A percentile compares a stretch with the other conserved stretches of the same genome.
These are phyloP conservation scores for Theodoxus fluviatilis DNA, from an alignment of 2,888 invertebrate genomes.

Conservation along the genomic window DNA sequence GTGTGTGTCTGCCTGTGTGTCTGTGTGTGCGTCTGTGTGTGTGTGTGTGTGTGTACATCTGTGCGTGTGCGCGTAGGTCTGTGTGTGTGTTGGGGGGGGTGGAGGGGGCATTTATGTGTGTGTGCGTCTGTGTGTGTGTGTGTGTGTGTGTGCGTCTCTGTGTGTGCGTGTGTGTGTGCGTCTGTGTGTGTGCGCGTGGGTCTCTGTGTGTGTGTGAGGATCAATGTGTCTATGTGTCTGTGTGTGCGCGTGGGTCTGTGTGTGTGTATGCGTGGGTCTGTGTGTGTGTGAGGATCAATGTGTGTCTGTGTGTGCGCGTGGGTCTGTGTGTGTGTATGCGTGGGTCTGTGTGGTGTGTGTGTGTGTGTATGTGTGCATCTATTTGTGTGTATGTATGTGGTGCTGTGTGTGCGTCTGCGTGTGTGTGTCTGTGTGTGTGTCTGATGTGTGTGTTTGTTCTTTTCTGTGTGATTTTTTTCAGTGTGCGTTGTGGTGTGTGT, in stretches of 20 bases:
- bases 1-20: not conserved
- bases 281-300: not conserved
- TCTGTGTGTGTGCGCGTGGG: not conserved
- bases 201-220: not conserved
- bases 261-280: constrained; percentile 1
- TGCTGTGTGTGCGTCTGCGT: too few relatives aligned
- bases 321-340: not conserved
- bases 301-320: not conserved
- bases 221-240: not conserved
- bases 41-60: too few relatives aligned
- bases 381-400: too few relatives aligned
- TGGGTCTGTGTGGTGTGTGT: too few relatives aligned
- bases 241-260: not conserved
- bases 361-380: too few relatives aligned
- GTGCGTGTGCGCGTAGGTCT: too few relatives aligned
- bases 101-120: not conserved
- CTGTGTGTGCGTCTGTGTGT: not conserved
- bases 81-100: not conserved
- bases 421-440: too few relatives aligned
- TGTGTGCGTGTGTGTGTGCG: constrained; percentile 3
- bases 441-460: too few relatives aligned
- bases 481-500: too few relatives aligned
- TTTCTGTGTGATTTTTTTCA: too few relatives aligned
- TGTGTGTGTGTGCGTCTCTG: not conserved
- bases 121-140: not conserved